Conservation (phyloP, 2,888 invertebrate genomes). For the Parelbella ahira region DNA sequence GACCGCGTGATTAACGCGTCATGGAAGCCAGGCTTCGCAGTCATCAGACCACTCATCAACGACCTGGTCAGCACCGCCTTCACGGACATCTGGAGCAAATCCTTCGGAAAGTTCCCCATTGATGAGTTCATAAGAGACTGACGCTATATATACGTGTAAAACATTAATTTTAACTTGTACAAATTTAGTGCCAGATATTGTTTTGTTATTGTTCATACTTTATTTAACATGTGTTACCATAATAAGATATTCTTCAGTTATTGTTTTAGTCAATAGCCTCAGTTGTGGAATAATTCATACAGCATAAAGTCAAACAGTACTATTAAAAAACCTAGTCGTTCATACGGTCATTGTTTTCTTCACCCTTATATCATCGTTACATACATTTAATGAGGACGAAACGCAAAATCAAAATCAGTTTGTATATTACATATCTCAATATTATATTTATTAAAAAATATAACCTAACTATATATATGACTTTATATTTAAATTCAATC, state of each 20-base stretch:
- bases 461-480: slow-evolving; percentile 81
- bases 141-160: no score
- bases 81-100: slow-evolving; percentile 89
- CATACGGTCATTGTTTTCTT: background rate
- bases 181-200: slow-evolving; percentile 20
- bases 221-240: no score
- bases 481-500: slow-evolving; percentile 79
- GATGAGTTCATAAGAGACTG: slow-evolving; percentile 80
- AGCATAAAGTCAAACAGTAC: slow-evolving; percentile 1
- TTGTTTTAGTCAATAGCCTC: no score
- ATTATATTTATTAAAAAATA: slow-evolving; percentile 81
- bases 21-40: slow-evolving; percentile 90
- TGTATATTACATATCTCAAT: slow-evolving; percentile 79
- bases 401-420: slow-evolving; percentile 46
- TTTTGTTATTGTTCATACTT: slow-evolving; percentile 4
- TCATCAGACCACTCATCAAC: slow-evolving; percentile 88
- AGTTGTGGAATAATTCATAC: no score
- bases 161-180: slow-evolving; percentile 17
- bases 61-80: slow-evolving; percentile 91
- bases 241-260: no score
- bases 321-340: slow-evolving; percentile 15
- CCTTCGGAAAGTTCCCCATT: slow-evolving; percentile 87
- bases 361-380: background rate
- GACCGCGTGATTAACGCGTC: slow-evolving; percentile 89
- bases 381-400: background rate